A percentile compares a stretch with the other conserved stretches of the same genome.
phyloP scores from a whole-genome alignment of 2,888 invertebrate species.

The Drosophila mimetica region DNA sequence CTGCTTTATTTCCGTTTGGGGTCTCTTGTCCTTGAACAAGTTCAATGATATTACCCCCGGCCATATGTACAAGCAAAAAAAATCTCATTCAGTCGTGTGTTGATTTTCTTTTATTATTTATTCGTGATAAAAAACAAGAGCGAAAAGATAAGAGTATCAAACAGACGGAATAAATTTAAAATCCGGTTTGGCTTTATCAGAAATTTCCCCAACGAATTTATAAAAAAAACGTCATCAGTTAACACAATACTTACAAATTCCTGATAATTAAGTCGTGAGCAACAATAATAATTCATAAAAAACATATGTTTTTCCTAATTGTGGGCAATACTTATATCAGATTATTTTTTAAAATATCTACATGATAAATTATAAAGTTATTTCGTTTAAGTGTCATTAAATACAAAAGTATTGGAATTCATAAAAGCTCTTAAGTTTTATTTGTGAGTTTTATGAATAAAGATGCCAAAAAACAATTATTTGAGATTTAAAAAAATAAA shows the following conservation, averaged over 20 bases:
- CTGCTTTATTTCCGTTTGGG: constrained; percentile 22
- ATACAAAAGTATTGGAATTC: too few species aligned
- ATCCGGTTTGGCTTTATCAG: constrained; percentile 10
- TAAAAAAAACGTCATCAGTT: neutral
- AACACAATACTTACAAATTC: neutral
- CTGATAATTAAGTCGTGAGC: neutral
- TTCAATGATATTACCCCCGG: constrained; percentile 62
- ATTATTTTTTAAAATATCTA: too few species aligned
- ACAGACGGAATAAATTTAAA: neutral
- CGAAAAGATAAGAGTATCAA: constrained; percentile 7
- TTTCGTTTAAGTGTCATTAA: too few species aligned
- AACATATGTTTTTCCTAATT: too few species aligned
- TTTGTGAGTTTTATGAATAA: too few species aligned
- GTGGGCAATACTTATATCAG: too few species aligned
- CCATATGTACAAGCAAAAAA: constrained; percentile 2
- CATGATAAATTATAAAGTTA: too few species aligned
- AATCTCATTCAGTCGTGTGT: constrained; percentile 27
- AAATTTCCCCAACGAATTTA: neutral
- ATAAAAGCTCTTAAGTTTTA: too few species aligned
- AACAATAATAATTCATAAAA: neutral
- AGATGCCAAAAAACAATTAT: too few species aligned
- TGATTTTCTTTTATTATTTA: constrained; percentile 47
- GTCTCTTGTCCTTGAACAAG: constrained; percentile 68
- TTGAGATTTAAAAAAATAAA: too few species aligned
- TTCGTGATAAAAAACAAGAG: constrained; percentile 40